These are phyloP conservation scores for Pseudorasbora parva DNA, from an alignment of 2,113 vertebrate genomes.

Conservation along the genomic window DNA sequence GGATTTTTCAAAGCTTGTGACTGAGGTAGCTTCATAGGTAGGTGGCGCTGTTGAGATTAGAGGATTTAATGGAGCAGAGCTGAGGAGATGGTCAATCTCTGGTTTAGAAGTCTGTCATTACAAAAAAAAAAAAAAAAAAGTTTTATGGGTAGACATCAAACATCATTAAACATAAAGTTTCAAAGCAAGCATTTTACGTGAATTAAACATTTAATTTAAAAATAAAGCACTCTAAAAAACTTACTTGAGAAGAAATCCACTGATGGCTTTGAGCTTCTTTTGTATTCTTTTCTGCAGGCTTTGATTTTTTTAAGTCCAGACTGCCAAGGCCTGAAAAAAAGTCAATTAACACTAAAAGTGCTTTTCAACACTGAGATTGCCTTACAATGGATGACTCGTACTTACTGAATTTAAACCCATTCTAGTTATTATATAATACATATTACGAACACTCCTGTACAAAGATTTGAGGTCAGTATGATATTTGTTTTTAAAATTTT, in stretches of 20 bases:
- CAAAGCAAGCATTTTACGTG: too few relatives aligned
- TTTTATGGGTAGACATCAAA: neutral
- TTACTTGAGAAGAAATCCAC: constrained; percentile 80
- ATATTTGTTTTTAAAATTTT: too few relatives aligned
- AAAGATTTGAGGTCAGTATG: neutral
- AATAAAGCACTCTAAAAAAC: neutral
- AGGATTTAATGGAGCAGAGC: constrained; percentile 61
- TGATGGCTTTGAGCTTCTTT: constrained; percentile 73
- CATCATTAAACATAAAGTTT: too few relatives aligned
- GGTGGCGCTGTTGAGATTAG: constrained; percentile 60
- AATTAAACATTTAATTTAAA: too few relatives aligned
- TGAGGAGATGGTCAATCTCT: constrained; percentile 78
- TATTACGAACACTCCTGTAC: neutral
- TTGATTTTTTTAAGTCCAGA: constrained; percentile 65
- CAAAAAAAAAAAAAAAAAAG: neutral
- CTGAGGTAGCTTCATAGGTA: constrained; percentile 56
- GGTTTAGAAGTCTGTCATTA: constrained; percentile 51
- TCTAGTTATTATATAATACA: too few relatives aligned
- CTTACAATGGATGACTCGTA: neutral
- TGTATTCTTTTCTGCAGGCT: constrained; percentile 53
- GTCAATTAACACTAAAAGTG: constrained; percentile 18
- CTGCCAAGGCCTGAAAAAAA: constrained; percentile 80
- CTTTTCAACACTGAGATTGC: neutral
- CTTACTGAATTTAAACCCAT: neutral
- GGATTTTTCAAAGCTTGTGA: constrained; percentile 21